Base-by-base conservation (phyloP, 1,140 invertebrate genomes). In the Pararge aegeria region DNA sequence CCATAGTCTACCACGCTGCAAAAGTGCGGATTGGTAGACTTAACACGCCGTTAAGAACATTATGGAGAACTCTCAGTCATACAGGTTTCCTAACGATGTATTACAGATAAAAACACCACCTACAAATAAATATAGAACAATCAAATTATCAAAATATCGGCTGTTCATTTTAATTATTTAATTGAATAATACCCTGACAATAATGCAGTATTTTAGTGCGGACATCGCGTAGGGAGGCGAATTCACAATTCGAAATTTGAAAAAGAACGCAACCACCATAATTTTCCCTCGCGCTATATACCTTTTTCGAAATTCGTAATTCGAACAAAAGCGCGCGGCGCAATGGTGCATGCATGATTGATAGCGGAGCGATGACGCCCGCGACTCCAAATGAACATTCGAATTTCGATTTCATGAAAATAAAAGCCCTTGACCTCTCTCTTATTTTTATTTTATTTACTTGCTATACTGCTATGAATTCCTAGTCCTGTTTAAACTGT, bases 331-430 rank as follows among this genome's bases (percentile, higher is more conserved):
- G 83, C 80, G 59, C 74, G 70, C 78, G 68, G 74, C 74, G 75
- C 84, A 87, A 84, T 82, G 83, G 83, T 73, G 84, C 84, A 85
- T 82, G 76, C 79, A 85, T 86, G 83, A 88, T 88, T 85, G 85
- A 88, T 88, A 76, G 81, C 77, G 76, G 68, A 58, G 70, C 80
- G 73, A 75, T 84, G 81, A 88, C 80, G 82, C 72, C 69, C 67
- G 56, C 58, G 56, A 69, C 71, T 68, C 73, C 62, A 73, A 72
- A 70, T 74, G 77, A 78, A 80, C 79, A 68, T 73, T 77, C 73
- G 66, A 70, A 78, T 79, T 73, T 77, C 73, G 66, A 70, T 79
- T 79, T 79, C 57, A 74, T 73, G 64, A 72, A 80, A 78, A 85
- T 75, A 77, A 83, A 75, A 75, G 80, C 72, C 78, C 84, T 86